Evolutionary conservation across 2,113 vertebrate species (phyloP), one percentile per base, ranked within the genome.

Genomic region (Ceyx cyanopectus): DNA sequence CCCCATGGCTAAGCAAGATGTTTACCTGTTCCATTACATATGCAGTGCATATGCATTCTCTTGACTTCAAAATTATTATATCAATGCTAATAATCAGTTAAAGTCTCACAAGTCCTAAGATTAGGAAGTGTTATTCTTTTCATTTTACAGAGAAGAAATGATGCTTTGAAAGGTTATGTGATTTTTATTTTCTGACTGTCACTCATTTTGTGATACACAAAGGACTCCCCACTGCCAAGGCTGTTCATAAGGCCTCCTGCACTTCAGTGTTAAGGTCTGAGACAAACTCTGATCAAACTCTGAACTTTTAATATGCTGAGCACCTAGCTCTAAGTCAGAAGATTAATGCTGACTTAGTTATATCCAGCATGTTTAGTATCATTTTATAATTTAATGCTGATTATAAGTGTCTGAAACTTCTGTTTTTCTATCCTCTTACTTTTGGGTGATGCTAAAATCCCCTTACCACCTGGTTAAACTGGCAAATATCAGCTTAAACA

Each of bases 401-500:
- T 14, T 57, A 65, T 65, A 48, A 91, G 43, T 81, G 79, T 92
- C 95, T 91, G 87, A 94, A 96, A 94, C 86, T 89, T 92, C 92
- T 91, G 66, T 53, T 95, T 85, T 87, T 80, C 87, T 75, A 93
- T 89, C 78, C 85, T 94, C 91, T 95, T 96, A 90, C 61, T 95
- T 96, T 85, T 92, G 73, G 79, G 61, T 3, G 72, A 91, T 76
- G 73, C 37, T 77, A 89, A 95, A 96, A 96, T 94, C 93, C 76
- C 84, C 89, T 93, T 95, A 92, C 60, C 94, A 92, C 75, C 79
- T 96, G 79, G 95, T 81, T 90, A 96, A 95, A 96, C 90, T 95
- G 89, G 89, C 94, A 94, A 94, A 87, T 93, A 96, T 72, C 93
- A 94, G 92, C 92, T 96, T 94, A 94, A 92, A 87, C 87, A 93